Conservation (phyloP, 2,113 vertebrate genomes). For the Gadus chalcogrammus region DNA sequence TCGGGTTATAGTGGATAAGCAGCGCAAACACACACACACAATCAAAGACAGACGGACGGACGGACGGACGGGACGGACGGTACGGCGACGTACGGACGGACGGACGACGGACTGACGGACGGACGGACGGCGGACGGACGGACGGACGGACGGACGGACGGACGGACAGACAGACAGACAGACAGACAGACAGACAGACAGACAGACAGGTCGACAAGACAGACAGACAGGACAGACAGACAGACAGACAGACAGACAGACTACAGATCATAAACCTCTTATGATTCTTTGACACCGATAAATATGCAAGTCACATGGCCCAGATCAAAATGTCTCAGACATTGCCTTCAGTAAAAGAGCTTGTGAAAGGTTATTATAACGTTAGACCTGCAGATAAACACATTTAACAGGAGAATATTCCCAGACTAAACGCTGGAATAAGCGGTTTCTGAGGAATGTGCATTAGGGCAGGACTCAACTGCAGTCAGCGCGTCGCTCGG, state of each 20-base stretch:
- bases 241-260: constrained; percentile 8
- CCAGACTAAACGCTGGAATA: constrained; percentile 46
- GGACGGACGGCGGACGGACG: no score
- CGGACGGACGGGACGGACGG: no score
- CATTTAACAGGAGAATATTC: constrained; percentile 44
- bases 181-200: no score
- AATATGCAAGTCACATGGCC: neutral
- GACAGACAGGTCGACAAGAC: no score
- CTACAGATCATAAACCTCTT: neutral
- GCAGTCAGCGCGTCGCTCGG: constrained; percentile 41
- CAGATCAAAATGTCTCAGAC: neutral
- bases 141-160: no score
- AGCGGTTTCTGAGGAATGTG: constrained; percentile 56
- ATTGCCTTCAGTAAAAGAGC: neutral
- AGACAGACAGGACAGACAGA: neutral
- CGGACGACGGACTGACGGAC: no score
- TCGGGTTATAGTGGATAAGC: neutral
- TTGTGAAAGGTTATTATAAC: neutral
- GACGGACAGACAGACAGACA: no score
- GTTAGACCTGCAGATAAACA: constrained; percentile 19
- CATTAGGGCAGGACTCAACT: constrained; percentile 79
- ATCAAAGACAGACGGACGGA: neutral
- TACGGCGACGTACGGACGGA: no score
- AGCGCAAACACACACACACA: neutral
- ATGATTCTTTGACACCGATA: constrained; percentile 10